Conservation (phyloP, 2,113 vertebrate species). For the Cichladusa arquata region DNA sequence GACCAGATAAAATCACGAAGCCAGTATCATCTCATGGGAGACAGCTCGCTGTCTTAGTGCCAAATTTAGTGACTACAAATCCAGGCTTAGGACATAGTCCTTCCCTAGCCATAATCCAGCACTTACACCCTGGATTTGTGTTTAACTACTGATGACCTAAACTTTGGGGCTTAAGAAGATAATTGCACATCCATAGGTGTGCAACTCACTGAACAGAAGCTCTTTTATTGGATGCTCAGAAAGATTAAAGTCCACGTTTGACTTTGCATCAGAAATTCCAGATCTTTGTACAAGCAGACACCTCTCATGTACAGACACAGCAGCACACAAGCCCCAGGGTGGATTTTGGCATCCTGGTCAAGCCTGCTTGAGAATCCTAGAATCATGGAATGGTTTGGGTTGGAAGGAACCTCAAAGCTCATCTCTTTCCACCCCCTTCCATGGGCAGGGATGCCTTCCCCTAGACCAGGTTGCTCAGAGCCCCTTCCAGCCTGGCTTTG, state of each 20-base stretch:
- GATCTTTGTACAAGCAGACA: not conserved
- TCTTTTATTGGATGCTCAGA: not conserved
- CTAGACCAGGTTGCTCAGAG: not conserved
- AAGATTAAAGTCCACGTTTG: not conserved
- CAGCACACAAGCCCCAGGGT: not conserved
- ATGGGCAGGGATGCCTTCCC: not conserved
- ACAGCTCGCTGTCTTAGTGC: slow-evolving; percentile 30
- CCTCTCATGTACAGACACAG: not conserved
- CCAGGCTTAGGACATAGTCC: slow-evolving; percentile 36
- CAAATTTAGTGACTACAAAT: slow-evolving; percentile 49
- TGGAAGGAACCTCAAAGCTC: not conserved
- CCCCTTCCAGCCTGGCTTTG: not conserved
- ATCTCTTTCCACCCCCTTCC: not conserved
- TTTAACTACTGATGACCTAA: slow-evolving; percentile 16
- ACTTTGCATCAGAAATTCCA: not conserved
- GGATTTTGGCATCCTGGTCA: not conserved
- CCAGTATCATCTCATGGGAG: slow-evolving; percentile 18
- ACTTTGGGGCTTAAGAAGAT: not conserved
- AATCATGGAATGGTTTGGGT: not conserved
- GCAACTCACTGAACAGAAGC: not conserved
- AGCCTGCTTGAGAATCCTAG: not conserved
- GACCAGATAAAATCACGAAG: slow-evolving; percentile 27
- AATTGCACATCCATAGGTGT: not conserved
- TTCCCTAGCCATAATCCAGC: slow-evolving; percentile 37
- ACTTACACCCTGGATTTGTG: not conserved